phyloP scores from a whole-genome alignment of 2,113 vertebrate genomes.

The Saguinus imperator region DNA sequence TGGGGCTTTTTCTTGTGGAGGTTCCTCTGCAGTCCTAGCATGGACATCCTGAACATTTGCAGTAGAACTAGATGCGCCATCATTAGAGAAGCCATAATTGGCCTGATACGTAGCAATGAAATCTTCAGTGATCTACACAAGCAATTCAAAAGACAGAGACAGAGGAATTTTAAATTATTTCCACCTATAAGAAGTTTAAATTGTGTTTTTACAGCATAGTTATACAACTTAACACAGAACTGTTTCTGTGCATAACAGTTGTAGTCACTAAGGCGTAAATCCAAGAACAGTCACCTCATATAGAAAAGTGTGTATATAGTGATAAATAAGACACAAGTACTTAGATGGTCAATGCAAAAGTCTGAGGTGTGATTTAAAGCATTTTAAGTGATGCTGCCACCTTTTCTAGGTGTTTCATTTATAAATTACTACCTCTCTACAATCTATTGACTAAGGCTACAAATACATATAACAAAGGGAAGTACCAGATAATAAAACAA shows the following conservation, averaged over 20 bases:
- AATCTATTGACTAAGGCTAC: constrained; percentile 14
- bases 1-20: constrained; percentile 66
- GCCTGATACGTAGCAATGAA: constrained; percentile 96
- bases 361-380: not conserved
- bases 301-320: not conserved
- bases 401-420: constrained; percentile 22
- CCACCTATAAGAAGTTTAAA: not conserved
- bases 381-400: constrained; percentile 13
- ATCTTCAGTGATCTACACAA: constrained; percentile 94
- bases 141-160: constrained; percentile 22
- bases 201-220: not conserved
- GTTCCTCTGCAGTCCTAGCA: constrained; percentile 59
- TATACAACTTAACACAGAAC: not conserved
- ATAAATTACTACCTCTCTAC: constrained; percentile 5
- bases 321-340: not conserved
- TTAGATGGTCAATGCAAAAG: not conserved
- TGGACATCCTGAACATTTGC: constrained; percentile 57
- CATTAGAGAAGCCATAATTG: constrained; percentile 92
- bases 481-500: not conserved
- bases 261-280: not conserved
- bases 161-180: constrained; percentile 21
- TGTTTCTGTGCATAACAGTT: not conserved
- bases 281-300: not conserved
- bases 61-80: constrained; percentile 80
- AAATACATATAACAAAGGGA: constrained; percentile 23